Base-by-base conservation (phyloP, 2,888 invertebrate genomes). In the Ernsta delagoae region DNA sequence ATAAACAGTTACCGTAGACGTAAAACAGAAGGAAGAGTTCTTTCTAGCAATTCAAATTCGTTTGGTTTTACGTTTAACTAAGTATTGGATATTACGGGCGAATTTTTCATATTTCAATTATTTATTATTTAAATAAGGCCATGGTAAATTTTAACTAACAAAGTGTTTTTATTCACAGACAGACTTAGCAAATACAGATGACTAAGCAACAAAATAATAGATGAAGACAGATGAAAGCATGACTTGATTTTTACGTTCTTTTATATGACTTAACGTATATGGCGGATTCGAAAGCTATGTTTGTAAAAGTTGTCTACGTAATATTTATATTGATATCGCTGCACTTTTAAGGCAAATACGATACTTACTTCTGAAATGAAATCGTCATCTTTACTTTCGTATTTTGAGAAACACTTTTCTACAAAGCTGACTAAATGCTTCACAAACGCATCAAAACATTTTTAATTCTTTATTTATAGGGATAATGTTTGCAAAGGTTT, bases 131-230 rank as follows among this genome's bases (percentile, higher is more conserved):
- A 45, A 4, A n/a, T n/a, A 2, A 31, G 31, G 31, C 0, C 31
- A 31, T n/a, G 4, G 45, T 48, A 12, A 48, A 48, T 12, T 48
- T 12, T n/a, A 16, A 50, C 3, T 8, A 4, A 3, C 4, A 3
- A 7, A 50, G 12, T 1, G 4, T 50, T 24, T 8, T 57, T 7
- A 56, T 62, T 24, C 60, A 70, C 61, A 43, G 48, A 24, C 73
- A 79, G 81, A 83, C 77, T 78, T 77, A 74, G 75, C 79, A 79
- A 76, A 6, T 39, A 39, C 3, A 71, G 74, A 31, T 80, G 81
- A 83, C 77, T 78, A 78, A 75, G 75, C 79, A 79, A 76, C 79
- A 75, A 31, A 71, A 81, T 77, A 76, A 8, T 4, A 9, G 43
- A 43, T n/a, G 4, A 78, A 78, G 78, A 81, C 78, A 73, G 78